Evolutionary conservation across 2,113 vertebrate species (phyloP).

Genomic region (Pelmatolapia mariae): DNA sequence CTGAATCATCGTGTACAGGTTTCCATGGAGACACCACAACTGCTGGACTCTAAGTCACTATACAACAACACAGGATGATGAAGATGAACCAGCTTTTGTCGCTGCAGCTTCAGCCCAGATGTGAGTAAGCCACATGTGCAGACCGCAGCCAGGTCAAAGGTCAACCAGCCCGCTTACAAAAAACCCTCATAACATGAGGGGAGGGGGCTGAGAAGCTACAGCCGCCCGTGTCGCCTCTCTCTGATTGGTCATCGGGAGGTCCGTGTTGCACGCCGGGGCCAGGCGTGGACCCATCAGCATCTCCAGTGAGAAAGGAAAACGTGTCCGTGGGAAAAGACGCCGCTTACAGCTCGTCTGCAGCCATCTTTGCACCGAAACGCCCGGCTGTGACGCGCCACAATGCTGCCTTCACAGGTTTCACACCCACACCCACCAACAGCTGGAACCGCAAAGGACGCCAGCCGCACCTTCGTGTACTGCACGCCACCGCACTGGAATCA

Average conservation of each 20-base stretch:
- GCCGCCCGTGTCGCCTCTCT: background rate
- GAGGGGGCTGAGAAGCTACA: background rate
- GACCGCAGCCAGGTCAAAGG: background rate
- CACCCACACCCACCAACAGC: background rate
- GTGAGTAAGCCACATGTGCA: background rate
- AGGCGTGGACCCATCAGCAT: background rate
- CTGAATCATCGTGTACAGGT: conserved; percentile 34
- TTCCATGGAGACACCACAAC: conserved; percentile 23
- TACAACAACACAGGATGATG: conserved; percentile 30
- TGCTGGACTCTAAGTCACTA: conserved; percentile 30
- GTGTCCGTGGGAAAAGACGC: background rate
- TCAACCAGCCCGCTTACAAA: background rate
- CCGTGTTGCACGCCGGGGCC: background rate
- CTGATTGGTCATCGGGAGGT: background rate
- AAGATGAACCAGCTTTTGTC: background rate
- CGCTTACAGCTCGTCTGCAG: background rate
- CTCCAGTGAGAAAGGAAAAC: background rate
- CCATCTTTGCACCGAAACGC: background rate
- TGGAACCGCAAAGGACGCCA: background rate
- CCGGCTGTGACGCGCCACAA: background rate
- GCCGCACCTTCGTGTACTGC: background rate
- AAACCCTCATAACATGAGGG: background rate
- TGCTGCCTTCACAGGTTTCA: background rate
- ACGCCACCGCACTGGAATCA: background rate
- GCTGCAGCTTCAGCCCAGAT: background rate